Evolutionary conservation across 2,113 vertebrate species (phyloP), one percentile per base, ranked within the genome.

Genomic region (Protomyctophum bolini): DNA sequence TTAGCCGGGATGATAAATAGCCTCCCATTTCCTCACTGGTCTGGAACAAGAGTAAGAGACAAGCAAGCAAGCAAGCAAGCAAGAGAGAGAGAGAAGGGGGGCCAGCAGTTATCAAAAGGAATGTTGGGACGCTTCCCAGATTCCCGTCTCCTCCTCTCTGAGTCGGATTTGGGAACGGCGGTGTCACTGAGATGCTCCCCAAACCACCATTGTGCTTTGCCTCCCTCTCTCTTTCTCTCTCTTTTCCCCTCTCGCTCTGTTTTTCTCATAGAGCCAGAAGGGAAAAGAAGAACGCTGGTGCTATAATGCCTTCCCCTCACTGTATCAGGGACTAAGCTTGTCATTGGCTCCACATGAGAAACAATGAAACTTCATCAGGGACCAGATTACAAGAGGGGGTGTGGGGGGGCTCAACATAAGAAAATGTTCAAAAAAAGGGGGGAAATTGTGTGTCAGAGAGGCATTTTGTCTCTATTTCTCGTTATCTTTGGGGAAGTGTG

Each of bases 351-450:
- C 89, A 89, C 90, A 86, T 88, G 91, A 92, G 88, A 94, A 95
- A 95, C 92, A 90, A 94, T 94, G 91, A 94, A 93, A 94, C 91
- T 94, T 94, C 90, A 95, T 76, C 92, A 83, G 94, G 95, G 92
- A 93, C 90, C 90, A 95, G 94, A 96, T 96, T 94, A 96, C 79
- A 80, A 94, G 85, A 2, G 0, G 33, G 33, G 33, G 33, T 41
- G 33, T 41, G 68, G 81, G 84, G 73, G 88, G 88, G 69, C 74
- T 77, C 58, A 10, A 75, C 81, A 64, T 76, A 77, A 84, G 29
- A 60, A 71, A 77, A 51, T 47, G 56, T 79, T 84, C 15, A 74
- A 73, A 83, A 82, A 59, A 14, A 60, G 47, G 63, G 65, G 68
- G 67, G 59, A 68, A 68, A 76, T 70, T 64, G 70, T 74, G 62